phyloP scores from a whole-genome alignment of 2,113 vertebrate species.

The Monopterus albus region DNA sequence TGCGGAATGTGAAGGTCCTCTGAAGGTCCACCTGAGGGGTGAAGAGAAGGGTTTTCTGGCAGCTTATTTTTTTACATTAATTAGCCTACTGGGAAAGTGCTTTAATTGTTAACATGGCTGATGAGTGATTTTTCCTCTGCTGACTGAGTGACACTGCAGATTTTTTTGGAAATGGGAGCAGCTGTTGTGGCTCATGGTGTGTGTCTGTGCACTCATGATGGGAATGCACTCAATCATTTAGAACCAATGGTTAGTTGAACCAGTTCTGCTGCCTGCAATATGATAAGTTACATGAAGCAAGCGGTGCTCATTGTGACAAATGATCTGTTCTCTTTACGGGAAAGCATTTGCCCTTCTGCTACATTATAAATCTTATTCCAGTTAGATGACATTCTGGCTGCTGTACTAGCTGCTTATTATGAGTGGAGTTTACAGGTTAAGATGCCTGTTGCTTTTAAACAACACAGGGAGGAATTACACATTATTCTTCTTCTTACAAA shows the following conservation, averaged over 20 bases:
- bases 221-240: constrained; percentile 64
- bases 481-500: neutral
- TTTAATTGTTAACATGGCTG: neutral
- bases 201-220: neutral
- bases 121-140: neutral
- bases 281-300: constrained; percentile 28
- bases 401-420: too few species aligned
- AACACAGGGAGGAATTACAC: neutral
- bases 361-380: too few species aligned
- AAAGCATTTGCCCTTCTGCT: constrained; percentile 9
- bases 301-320: neutral
- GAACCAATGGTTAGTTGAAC: neutral
- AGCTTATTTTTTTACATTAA: neutral
- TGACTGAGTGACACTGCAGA: neutral
- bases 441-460: too few species aligned
- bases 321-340: constrained; percentile 16
- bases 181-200: constrained; percentile 1
- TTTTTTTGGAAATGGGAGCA: constrained; percentile 3
- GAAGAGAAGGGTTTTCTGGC: neutral
- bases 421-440: too few species aligned
- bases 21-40: constrained; percentile 90
- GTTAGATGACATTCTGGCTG: too few species aligned
- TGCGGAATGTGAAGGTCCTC: constrained; percentile 95
- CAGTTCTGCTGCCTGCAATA: constrained; percentile 29
- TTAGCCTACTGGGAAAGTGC: neutral